Evolutionary conservation across 2,113 vertebrate species (phyloP), one percentile per base, ranked within the genome.

Genomic region (Hassar affinis): DNA sequence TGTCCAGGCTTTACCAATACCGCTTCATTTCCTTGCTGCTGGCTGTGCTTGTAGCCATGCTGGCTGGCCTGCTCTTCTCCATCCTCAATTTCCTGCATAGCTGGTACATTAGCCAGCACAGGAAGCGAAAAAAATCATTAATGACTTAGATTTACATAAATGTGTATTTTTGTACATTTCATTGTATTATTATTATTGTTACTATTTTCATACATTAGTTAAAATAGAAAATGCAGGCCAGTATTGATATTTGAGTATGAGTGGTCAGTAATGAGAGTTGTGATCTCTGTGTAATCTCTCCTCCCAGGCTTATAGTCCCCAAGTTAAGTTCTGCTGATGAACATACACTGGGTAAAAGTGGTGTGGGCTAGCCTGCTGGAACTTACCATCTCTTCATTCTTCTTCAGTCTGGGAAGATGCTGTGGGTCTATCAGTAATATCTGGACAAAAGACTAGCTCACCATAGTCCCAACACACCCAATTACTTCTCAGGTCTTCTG

Each of bases 1-100:
- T 90, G 30, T 90, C 89, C 85, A 90, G 91, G 54, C 77, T 92
- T 49, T 92, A 90, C 89, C 87, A 84, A 75, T 91, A 91, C 82
- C 59, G 81, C 14, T 18, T 91, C 82, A 88, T 92, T 79, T 89
- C 91, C 20, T 87, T 92, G 35, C 79, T 93, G 83, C 89, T 92
- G 81, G 90, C 91, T 0, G 88, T 91, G 17, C 91, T 91, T 0
- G 82, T 92, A 61, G 90, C 93, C 4, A 80, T 93, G 80, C 75
- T 85, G 25, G 86, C 89, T 71, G 91, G 91, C 15, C 64, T 92
- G 54, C 82, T 92, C 47, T 90, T 92, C 45, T 88, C 90, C 64
- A 35, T 90, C 22, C 85, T 93, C 80, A 92, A 89, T 86, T 93
- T 88, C 83, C 80, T 94, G 45, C 92, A 92, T 84, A 92, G 93